These are phyloP conservation scores for Plecotus auritus DNA, from an alignment of 2,113 vertebrate species.

Conservation along the genomic window DNA sequence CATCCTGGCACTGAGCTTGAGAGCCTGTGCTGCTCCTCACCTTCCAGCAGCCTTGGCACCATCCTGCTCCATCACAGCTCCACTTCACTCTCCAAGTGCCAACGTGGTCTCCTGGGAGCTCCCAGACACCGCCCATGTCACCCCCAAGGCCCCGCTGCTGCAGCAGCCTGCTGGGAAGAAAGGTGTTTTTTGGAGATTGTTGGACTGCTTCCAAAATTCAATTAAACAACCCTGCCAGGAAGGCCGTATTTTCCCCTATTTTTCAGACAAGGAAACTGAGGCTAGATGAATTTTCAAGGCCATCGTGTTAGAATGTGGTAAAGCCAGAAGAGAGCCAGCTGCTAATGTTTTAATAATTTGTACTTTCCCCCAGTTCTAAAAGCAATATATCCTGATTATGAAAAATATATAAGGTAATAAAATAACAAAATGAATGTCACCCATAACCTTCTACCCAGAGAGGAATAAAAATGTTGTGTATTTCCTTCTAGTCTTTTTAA, in stretches of 20 bases:
- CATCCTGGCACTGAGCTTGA: not conserved
- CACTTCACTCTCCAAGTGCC: not conserved
- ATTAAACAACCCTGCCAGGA: not conserved
- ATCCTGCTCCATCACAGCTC: not conserved
- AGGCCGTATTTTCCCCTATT: not conserved
- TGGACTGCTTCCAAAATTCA: not conserved
- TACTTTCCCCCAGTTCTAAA: not conserved
- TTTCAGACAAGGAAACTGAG: slow-evolving; percentile 14
- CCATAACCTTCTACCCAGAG: slow-evolving; percentile 51
- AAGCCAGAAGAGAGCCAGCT: not conserved
- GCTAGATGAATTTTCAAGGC: not conserved
- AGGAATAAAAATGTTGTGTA: slow-evolving; percentile 28
- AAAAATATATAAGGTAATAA: slow-evolving; percentile 62
- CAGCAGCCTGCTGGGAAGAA: not conserved
- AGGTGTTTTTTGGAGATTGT: not conserved
- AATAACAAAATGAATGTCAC: slow-evolving; percentile 56
- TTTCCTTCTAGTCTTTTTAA: slow-evolving; percentile 48
- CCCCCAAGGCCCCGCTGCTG: not conserved
- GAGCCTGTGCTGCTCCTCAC: accelerated
- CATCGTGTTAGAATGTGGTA: not conserved
- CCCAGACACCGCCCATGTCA: not conserved
- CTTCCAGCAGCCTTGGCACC: not conserved
- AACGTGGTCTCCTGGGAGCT: accelerated
- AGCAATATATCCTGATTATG: slow-evolving; percentile 39
- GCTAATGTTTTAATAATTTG: slow-evolving; percentile 44